Evolutionary conservation across 1,140 invertebrate species (phyloP).

Genomic region (Sycobia sp.): DNA sequence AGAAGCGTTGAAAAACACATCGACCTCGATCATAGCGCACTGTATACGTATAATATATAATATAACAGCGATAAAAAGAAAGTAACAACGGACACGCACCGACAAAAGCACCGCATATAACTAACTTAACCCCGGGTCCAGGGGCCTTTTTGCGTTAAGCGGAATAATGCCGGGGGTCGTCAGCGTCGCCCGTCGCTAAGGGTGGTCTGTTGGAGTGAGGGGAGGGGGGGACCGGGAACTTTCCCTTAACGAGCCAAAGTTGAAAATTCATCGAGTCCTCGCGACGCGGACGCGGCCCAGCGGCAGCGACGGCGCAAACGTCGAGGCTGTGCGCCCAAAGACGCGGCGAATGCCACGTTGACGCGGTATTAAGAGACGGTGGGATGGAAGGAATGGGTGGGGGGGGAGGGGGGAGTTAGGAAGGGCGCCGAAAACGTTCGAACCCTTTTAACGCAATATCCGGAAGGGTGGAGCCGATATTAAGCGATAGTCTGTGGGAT

Average conservation of each 20-base stretch:
- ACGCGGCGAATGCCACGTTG: too few relatives aligned
- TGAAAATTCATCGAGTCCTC: constrained; percentile 17
- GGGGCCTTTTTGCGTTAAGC: constrained; percentile 5
- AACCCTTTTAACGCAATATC: constrained; percentile 14
- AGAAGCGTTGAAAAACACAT: too few relatives aligned
- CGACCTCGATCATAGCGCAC: too few relatives aligned
- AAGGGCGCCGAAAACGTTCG: neutral
- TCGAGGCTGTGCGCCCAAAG: too few relatives aligned
- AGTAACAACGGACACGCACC: too few relatives aligned
- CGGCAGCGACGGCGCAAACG: neutral
- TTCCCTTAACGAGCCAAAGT: constrained; percentile 20
- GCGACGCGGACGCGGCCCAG: neutral
- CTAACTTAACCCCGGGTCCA: too few relatives aligned
- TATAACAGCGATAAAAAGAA: neutral
- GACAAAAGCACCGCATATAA: too few relatives aligned
- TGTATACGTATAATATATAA: constrained; percentile 48
- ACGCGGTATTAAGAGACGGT: too few relatives aligned
- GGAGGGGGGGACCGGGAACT: too few relatives aligned
- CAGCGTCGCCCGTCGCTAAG: neutral
- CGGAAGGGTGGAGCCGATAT: neutral
- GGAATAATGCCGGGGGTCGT: constrained; percentile 2
- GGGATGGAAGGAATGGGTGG: too few relatives aligned
- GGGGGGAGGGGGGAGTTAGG: too few relatives aligned
- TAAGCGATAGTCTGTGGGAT: constrained; percentile 6
- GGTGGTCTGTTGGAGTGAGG: too few relatives aligned